Conservation (phyloP, 2,797 vertebrate species). For the Mormyrus proboscirostris region DNA sequence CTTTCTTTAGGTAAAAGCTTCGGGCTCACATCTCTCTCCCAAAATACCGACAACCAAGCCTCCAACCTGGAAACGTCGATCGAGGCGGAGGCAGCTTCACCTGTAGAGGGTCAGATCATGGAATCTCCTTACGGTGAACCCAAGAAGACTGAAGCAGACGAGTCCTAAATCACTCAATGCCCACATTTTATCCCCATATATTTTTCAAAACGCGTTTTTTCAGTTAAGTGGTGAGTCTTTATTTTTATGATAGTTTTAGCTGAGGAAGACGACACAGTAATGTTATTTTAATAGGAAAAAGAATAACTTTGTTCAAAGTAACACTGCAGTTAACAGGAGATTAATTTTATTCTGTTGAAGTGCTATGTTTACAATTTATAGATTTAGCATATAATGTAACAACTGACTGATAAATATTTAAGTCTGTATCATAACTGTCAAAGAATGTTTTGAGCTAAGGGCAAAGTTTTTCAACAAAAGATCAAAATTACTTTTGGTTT, state of each 20-base stretch:
- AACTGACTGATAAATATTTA: not conserved
- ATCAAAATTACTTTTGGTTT: conserved; percentile 10
- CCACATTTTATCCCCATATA: conserved; percentile 5
- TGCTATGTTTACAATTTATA: conserved; percentile 17
- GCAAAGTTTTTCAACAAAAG: not conserved
- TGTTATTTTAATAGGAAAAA: not conserved
- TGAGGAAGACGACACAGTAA: not conserved
- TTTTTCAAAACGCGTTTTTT: conserved; percentile 52
- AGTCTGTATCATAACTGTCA: not conserved
- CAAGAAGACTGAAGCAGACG: conserved; percentile 42
- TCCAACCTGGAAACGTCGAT: conserved; percentile 48
- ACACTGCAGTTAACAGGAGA: not conserved
- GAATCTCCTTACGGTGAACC: conserved; percentile 44
- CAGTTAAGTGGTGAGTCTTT: conserved; percentile 3
- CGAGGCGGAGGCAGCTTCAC: conserved; percentile 49
- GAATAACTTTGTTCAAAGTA: not conserved
- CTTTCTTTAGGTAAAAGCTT: conserved; percentile 56
- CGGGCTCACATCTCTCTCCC: conserved; percentile 49
- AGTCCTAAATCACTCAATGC: conserved; percentile 33
- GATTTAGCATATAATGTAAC: conserved; percentile 8
- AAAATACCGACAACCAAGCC: conserved; percentile 43
- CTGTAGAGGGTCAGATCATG: conserved; percentile 47
- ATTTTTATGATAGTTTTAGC: conserved; percentile 13
- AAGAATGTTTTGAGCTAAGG: conserved; percentile 19
- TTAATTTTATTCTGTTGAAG: conserved; percentile 16